Conservation (phyloP, 2,113 vertebrate species). For the Hyaena hyaena region DNA sequence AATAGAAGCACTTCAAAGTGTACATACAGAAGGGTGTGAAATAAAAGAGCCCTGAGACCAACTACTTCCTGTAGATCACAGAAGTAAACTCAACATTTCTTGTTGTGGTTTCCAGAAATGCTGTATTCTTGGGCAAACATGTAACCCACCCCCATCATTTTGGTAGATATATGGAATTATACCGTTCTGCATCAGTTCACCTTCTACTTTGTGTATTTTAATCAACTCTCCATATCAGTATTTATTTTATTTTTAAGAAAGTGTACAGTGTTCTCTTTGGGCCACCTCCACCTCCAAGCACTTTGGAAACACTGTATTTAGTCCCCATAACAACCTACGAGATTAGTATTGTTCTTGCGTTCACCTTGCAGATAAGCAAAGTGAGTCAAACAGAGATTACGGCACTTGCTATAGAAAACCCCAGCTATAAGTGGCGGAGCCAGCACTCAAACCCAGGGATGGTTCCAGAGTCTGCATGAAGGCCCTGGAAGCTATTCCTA, state of each 20-base stretch:
- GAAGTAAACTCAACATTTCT: not conserved
- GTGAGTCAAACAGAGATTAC: not conserved
- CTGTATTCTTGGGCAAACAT: not conserved
- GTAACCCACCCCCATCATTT: not conserved
- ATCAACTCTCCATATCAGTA: not conserved
- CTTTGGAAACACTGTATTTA: not conserved
- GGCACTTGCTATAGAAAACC: not conserved
- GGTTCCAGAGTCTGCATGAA: not conserved
- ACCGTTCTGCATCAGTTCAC: not conserved
- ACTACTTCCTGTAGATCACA: not conserved
- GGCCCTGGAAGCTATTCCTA: not conserved
- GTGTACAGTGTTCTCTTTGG: not conserved
- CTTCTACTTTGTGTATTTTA: not conserved
- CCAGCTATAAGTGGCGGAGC: not conserved
- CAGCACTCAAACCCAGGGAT: not conserved
- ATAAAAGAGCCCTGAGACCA: not conserved
- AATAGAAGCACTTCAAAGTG: not conserved
- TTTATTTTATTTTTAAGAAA: conserved; percentile 11
- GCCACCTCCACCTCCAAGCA: not conserved
- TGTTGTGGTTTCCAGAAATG: not conserved
- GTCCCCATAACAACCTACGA: not conserved
- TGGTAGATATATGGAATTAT: not conserved
- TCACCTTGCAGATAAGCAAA: not conserved
- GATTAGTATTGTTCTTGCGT: not conserved
- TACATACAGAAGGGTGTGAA: not conserved